Conservation (phyloP, 2,113 vertebrate genomes). For the Oncorhynchus gorbuscha region DNA sequence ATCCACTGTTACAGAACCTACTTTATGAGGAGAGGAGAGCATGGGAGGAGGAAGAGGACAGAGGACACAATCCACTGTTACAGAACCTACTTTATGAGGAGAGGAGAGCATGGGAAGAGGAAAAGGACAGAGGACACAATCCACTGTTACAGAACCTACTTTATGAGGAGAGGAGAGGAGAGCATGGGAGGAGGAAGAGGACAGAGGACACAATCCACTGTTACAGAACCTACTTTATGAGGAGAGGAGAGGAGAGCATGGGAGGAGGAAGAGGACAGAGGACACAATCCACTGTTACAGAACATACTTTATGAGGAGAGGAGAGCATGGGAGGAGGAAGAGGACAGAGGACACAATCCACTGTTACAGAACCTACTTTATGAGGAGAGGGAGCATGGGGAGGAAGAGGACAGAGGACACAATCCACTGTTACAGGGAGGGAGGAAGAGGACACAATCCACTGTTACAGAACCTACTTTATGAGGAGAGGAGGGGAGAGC, state of each 20-base stretch:
- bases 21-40: too few relatives aligned
- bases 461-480: too few relatives aligned
- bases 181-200: background rate
- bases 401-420: background rate
- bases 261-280: background rate
- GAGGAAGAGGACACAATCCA: background rate
- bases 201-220: background rate
- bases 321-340: background rate
- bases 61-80: too few relatives aligned
- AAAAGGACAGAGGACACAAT: background rate
- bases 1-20: too few relatives aligned
- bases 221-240: background rate
- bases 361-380: too few relatives aligned
- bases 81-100: background rate
- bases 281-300: background rate
- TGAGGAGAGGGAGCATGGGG: background rate
- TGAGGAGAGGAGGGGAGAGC: too few relatives aligned
- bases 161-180: constrained; percentile 2
- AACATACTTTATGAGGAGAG: background rate
- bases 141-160: too few relatives aligned
- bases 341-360: background rate
- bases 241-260: background rate
- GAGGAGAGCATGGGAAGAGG: background rate
- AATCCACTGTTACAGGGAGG: too few relatives aligned
- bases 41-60: background rate